Conservation (phyloP, 2,113 vertebrate species). For the Thalassarche chlororhynchos region DNA sequence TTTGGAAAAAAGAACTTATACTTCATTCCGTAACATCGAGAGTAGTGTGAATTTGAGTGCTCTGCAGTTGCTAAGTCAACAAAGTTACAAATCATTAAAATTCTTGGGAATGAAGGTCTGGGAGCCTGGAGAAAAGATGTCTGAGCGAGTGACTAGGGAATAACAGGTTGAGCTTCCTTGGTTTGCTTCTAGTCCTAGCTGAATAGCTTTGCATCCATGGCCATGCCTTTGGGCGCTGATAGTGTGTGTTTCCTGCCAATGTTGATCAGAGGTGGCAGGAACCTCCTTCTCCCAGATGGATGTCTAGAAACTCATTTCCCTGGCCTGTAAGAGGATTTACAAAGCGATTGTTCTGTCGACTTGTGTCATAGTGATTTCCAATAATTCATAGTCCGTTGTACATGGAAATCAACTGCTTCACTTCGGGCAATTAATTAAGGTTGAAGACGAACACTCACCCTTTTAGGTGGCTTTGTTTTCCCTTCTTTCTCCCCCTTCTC, state of each 20-base stretch:
- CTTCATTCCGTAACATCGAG: background rate
- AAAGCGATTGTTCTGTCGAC: background rate
- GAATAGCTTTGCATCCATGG: background rate
- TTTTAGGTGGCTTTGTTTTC: background rate
- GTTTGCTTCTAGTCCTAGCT: background rate
- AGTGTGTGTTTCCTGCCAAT: background rate
- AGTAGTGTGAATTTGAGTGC: background rate
- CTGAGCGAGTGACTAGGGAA: background rate
- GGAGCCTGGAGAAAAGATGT: background rate
- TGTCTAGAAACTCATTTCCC: background rate
- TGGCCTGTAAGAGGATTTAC: background rate
- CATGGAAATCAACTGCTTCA: slow-evolving; percentile 12
- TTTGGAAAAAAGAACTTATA: background rate
- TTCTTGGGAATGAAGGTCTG: background rate
- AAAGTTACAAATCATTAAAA: background rate
- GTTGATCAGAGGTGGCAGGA: background rate
- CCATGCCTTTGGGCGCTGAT: background rate
- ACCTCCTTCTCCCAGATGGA: background rate
- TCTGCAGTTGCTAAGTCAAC: background rate
- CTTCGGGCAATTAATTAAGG: slow-evolving; percentile 34
- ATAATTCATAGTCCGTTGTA: slow-evolving; percentile 32
- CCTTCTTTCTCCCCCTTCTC: background rate
- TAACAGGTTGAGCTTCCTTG: background rate
- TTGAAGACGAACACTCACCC: background rate
- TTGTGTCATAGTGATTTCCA: background rate